Evolutionary conservation across 2,888 invertebrate species (phyloP), one percentile per base, ranked within the genome.

Genomic region (Acleris holmiana): DNA sequence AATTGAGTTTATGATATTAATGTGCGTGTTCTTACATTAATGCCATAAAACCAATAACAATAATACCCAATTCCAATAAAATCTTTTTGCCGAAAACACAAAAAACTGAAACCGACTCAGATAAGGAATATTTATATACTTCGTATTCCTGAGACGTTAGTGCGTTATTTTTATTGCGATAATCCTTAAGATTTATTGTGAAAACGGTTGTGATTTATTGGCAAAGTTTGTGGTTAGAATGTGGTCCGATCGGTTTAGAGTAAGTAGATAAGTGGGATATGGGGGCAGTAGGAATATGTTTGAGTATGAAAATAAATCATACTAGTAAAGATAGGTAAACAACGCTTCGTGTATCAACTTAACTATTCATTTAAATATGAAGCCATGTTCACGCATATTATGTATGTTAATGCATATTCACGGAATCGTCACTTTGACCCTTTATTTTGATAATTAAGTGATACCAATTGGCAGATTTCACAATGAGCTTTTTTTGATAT

Each of bases 161-260:
- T 63, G 69, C 71, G 71, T 73, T 74, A 73, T 72, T 73, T 76
- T 73, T 70, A 69, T 70, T 66, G 67, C 72, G 77, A 77, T 77
- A 75, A 77, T 77, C 76, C 75, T 8, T 2, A 35, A 71, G 77
- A 77, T 76, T 73, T 77, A 76, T 76, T 68, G 71, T 63, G 66
- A 70, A 69, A 72, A 73, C 72, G 69, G 71, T 57, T 67, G 44
- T 69, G 74, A 77, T 75, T 71, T 75, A 77, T 77, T 63, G 49
- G 47, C 23, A 66, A 72, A 75, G 66, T 72, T 73, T 73, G 48
- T 70, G 73, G 73, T 75, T 72, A 67, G 73, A 69, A 75, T 73
- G 59, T 60, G 54, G 58, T 64, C 47, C 55, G 49, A 65, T 60
- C 35, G 62, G 59, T 68, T 67, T 67, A 44, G 23, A 66, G 61